These are phyloP conservation scores for Athalia circularis DNA, from an alignment of 2,888 invertebrate genomes.

Conservation along the genomic window DNA sequence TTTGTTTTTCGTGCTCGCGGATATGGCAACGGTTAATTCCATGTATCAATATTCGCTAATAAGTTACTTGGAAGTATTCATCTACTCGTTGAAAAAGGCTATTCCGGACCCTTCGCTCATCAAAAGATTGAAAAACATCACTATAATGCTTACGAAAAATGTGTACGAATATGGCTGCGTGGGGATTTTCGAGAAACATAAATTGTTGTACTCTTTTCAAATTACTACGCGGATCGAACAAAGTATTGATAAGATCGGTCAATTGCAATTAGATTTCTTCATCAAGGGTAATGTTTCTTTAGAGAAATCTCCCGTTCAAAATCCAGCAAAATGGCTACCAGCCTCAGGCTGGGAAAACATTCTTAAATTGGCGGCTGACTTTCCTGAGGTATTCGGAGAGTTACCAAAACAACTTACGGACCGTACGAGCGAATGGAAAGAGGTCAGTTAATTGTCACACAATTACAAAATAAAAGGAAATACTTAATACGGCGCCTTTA, in stretches of 20 bases:
- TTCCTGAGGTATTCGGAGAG: constrained; percentile 80
- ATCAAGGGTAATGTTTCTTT: constrained; percentile 90
- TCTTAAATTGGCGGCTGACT: constrained; percentile 82
- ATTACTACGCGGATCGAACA: constrained; percentile 90
- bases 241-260: constrained; percentile 79
- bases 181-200: constrained; percentile 94
- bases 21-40: constrained; percentile 90
- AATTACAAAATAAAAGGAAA: background rate
- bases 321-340: constrained; percentile 85
- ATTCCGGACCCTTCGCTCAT: constrained; percentile 86
- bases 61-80: constrained; percentile 90
- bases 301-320: constrained; percentile 81
- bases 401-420: constrained; percentile 78
- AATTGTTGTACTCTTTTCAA: constrained; percentile 93
- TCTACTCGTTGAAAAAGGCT: constrained; percentile 87
- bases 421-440: constrained; percentile 81
- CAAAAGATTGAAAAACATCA: constrained; percentile 87
- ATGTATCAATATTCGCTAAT: constrained; percentile 96
- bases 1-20: constrained; percentile 91
- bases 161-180: constrained; percentile 95
- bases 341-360: constrained; percentile 89
- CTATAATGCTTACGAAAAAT: constrained; percentile 89
- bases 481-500: background rate
- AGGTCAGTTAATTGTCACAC: constrained; percentile 73
- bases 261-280: constrained; percentile 90